Conservation (phyloP, 2,888 invertebrate species). For the Micropterix aruncella region DNA sequence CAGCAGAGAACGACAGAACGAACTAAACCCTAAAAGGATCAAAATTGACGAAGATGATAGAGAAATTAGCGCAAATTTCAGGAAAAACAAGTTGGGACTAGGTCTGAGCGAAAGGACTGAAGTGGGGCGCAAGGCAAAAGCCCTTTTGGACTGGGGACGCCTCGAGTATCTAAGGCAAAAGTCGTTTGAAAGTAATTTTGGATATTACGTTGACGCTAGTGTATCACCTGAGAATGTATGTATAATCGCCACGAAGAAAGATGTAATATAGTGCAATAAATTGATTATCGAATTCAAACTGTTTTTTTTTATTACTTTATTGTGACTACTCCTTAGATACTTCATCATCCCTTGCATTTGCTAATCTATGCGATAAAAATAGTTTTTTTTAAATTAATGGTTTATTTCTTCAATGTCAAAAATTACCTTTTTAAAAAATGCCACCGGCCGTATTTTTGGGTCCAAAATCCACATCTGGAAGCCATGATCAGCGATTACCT, state of each 20-base stretch:
- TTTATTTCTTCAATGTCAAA: no score
- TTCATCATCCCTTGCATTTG: no score
- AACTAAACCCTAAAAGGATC: background rate
- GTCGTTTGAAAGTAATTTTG: slow-evolving; percentile 46
- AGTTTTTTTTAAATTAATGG: no score
- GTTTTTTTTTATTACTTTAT: no score
- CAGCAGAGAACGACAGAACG: slow-evolving; percentile 31
- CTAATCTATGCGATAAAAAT: no score
- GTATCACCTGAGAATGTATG: slow-evolving; percentile 71
- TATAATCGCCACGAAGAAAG: slow-evolving; percentile 41
- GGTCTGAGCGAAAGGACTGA: slow-evolving; percentile 25
- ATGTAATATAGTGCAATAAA: no score
- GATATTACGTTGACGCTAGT: slow-evolving; percentile 46
- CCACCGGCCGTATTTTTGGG: no score
- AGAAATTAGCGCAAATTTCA: background rate
- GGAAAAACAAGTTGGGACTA: background rate
- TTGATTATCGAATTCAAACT: no score
- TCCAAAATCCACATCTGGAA: no score
- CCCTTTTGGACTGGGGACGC: slow-evolving; percentile 64
- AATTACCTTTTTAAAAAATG: no score
- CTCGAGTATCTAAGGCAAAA: slow-evolving; percentile 40
- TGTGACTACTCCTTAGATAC: no score
- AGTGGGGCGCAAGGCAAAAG: slow-evolving; percentile 62
- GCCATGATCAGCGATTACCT: no score
- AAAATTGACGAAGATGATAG: background rate